These are phyloP conservation scores for Peromyscus leucopus DNA, from an alignment of 2,113 vertebrate genomes.

Conservation along the genomic window DNA sequence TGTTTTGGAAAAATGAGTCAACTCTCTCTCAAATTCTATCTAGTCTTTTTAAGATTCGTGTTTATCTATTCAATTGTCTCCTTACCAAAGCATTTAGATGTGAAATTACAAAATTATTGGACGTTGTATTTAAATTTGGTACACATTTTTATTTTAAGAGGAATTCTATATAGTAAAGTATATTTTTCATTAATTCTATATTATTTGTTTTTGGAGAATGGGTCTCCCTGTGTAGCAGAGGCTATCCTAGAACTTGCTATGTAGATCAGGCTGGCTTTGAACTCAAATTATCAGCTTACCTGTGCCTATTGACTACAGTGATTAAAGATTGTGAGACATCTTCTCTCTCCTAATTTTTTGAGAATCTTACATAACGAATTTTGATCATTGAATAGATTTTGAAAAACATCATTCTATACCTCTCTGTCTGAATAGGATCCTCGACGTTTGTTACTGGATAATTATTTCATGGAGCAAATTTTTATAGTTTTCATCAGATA, in stretches of 20 bases:
- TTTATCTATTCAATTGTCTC: not conserved
- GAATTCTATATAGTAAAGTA: not conserved
- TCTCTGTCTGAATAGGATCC: not conserved
- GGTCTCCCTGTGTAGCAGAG: not conserved
- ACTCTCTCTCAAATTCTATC: not conserved
- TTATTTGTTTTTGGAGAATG: not conserved
- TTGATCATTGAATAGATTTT: not conserved
- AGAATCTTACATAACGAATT: not conserved
- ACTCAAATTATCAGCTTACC: not conserved
- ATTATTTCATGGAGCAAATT: not conserved
- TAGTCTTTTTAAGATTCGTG: too few species aligned
- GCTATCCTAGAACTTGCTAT: not conserved
- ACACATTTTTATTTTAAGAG: not conserved
- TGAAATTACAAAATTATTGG: not conserved
- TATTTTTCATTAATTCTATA: not conserved
- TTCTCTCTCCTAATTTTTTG: too few species aligned
- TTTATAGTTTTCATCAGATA: not conserved
- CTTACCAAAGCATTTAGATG: not conserved
- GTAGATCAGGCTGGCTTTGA: not conserved
- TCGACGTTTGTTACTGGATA: not conserved
- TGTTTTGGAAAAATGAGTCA: not conserved
- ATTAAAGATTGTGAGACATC: not conserved
- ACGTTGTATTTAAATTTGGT: too few species aligned
- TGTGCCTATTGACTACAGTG: not conserved
- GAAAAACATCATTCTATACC: not conserved